phyloP scores from a whole-genome alignment of 2,888 invertebrate genomes.

The Perdita meconis region DNA sequence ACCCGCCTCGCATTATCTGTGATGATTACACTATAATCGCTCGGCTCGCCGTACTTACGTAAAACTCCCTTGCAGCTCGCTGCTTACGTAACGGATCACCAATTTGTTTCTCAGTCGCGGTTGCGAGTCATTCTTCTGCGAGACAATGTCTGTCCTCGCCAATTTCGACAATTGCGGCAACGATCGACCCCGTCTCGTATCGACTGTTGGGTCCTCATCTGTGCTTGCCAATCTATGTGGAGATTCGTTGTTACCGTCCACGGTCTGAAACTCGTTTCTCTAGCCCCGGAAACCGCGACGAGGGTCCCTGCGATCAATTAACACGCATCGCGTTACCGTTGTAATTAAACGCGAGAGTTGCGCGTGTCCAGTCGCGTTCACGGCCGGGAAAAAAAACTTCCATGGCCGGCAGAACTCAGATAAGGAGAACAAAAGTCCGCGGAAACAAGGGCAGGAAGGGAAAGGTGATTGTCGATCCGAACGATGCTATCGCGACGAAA shows the following conservation, averaged over 20 bases:
- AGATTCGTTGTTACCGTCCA: not conserved
- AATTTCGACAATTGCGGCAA: not conserved
- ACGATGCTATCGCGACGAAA: conserved; percentile 36
- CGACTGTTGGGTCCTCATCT: not conserved
- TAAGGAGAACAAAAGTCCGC: not conserved
- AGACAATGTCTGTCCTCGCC: not conserved
- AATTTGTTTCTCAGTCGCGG: conserved; percentile 23
- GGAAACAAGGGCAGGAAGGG: not conserved
- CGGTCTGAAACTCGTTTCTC: not conserved
- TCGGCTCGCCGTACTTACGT: conserved; percentile 38
- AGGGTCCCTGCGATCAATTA: too few species aligned
- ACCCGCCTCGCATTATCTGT: conserved; percentile 9
- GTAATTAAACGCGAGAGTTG: conserved; percentile 34
- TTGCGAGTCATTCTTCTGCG: not conserved
- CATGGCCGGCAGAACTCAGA: conserved; percentile 7
- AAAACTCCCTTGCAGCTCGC: conserved; percentile 27
- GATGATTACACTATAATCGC: not conserved
- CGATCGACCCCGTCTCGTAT: not conserved
- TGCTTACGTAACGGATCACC: conserved; percentile 37
- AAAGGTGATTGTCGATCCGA: conserved; percentile 28
- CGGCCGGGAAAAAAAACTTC: not conserved
- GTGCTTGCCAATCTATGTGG: not conserved
- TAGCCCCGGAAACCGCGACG: too few species aligned
- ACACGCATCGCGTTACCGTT: conserved; percentile 12
- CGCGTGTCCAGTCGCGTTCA: conserved; percentile 11